phyloP scores from a whole-genome alignment of 2,113 vertebrate genomes.

The Corythornis vintsioides region DNA sequence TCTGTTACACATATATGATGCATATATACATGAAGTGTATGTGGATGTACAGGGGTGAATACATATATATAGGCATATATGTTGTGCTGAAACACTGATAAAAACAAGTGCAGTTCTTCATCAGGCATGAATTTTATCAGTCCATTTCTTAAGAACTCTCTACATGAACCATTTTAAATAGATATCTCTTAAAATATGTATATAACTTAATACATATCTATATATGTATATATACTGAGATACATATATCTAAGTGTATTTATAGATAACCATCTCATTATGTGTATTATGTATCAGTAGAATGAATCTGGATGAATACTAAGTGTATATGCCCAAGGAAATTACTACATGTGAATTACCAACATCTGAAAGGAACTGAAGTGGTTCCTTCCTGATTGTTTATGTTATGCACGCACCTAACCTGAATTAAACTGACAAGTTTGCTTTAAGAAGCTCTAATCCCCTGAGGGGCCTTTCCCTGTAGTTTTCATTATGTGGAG shows the following conservation, averaged over 20 bases:
- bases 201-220: not conserved
- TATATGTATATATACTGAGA: not conserved
- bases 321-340: not conserved
- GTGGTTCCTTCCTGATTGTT: slow-evolving; percentile 13
- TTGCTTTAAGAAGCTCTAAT: slow-evolving; percentile 45
- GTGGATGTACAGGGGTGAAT: not conserved
- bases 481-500: not conserved
- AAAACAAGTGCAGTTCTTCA: not conserved
- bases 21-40: not conserved
- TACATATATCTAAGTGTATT: slow-evolving; percentile 17
- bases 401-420: not conserved
- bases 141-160: not conserved
- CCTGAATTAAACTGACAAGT: slow-evolving; percentile 55
- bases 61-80: not conserved
- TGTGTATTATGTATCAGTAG: not conserved
- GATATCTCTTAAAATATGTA: not conserved
- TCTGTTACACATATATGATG: not conserved
- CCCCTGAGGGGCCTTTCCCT: not conserved
- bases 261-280: slow-evolving; percentile 56
- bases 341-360: not conserved
- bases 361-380: not conserved
- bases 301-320: not conserved
- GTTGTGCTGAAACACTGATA: not conserved
- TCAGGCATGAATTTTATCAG: not conserved
- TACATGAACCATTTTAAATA: not conserved